A percentile compares a stretch with the other conserved stretches of the same genome.
phyloP scores from a whole-genome alignment of 1,140 invertebrate genomes.

The Coptotermes formosanus region DNA sequence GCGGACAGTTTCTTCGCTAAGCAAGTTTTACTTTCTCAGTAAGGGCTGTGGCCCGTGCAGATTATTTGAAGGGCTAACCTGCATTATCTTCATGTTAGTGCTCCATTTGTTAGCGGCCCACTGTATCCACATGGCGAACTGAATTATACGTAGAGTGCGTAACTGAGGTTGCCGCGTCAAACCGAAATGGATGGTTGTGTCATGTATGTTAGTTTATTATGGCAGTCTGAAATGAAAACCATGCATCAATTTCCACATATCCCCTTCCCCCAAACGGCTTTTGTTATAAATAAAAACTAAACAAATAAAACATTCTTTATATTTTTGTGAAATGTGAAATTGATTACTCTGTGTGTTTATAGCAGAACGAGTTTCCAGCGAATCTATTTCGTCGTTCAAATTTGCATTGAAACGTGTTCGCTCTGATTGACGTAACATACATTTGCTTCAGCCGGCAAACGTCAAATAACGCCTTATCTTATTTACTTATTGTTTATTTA shows the following conservation, averaged over 20 bases:
- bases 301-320: not conserved
- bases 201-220: slow-evolving; percentile 10
- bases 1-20: too few species aligned
- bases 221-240: slow-evolving; percentile 15
- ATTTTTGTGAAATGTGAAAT: slow-evolving; percentile 2
- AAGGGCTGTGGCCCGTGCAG: too few species aligned
- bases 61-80: too few species aligned
- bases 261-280: not conserved
- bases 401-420: not conserved
- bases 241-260: slow-evolving; percentile 3
- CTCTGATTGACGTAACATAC: not conserved
- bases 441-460: not conserved
- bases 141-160: not conserved
- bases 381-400: not conserved
- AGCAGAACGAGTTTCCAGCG: not conserved
- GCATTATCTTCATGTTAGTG: not conserved
- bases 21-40: too few species aligned
- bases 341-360: not conserved
- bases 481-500: too few species aligned
- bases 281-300: slow-evolving; percentile 7
- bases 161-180: not conserved
- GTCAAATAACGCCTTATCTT: too few species aligned
- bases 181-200: not conserved
- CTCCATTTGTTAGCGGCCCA: not conserved
- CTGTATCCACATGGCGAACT: not conserved